Evolutionary conservation across 2,113 vertebrate genomes (phyloP), one percentile per base, ranked within the genome.

Genomic region (Carassius gibelio): DNA sequence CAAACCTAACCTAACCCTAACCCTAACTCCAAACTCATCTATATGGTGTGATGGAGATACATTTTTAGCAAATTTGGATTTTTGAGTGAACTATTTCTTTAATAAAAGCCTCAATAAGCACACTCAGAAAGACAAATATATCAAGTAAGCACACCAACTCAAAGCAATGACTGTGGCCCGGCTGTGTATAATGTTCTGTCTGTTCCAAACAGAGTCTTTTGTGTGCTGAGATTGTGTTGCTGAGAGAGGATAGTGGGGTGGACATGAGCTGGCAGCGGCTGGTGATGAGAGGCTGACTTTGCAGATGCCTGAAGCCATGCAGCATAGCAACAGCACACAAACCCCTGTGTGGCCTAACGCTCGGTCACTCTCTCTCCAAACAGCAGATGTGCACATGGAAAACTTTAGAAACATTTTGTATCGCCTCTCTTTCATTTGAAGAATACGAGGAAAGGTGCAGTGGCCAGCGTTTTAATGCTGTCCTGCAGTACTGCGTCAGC

Each of bases 401-500:
- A 78, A 72, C 50, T 57, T 76, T 76, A 13, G 9, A 61, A 52
- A 48, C 23, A 8, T 66, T 19, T 75, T 21, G 26, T 8, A 38
- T 55, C 55, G 38, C 36, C 83, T 61, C 30, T 81, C 23, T 75
- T 34, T 62, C 21, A 30, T 38, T 61, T 14, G n/a, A 45, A 26
- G 62, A 5, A 48, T 38, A 62, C 1, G 13, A 52, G 21, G 69
- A 42, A 26, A 75, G 59, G 62, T 77, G 87, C 75, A 66, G 83
- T 59, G 81, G 80, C 72, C 26, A 48, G 89, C 84, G 75, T 92
- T 84, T 90, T 88, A 83, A 91, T 88, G 19, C 34, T 36, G 48
- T 81, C 84, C 89, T 92, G 90, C 92, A 90, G 89, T 88, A 90
- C 82, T 89, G 91, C 90, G 76, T 91, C 92, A 91, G 90, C 76